phyloP scores from a whole-genome alignment of 2,113 vertebrate genomes.

The Argyrosomus japonicus region DNA sequence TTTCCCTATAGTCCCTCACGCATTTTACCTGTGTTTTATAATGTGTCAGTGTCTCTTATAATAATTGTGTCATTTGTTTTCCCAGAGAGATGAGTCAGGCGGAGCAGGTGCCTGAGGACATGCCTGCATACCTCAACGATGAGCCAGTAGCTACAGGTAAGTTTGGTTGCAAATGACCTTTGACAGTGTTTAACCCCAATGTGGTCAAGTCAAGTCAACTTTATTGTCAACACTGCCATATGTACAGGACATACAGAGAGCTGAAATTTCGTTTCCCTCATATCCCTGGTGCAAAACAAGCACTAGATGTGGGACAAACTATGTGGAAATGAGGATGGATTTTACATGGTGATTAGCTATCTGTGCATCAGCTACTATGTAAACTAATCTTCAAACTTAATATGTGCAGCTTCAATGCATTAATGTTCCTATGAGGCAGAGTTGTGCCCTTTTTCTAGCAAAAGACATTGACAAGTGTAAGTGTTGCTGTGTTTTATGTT shows the following conservation, averaged over 20 bases:
- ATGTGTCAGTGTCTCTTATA: not conserved
- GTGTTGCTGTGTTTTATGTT: too few species aligned
- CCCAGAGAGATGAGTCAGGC: slow-evolving; percentile 90
- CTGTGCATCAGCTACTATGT: too few species aligned
- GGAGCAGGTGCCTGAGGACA: slow-evolving; percentile 88
- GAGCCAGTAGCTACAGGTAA: slow-evolving; percentile 89
- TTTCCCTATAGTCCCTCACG: not conserved
- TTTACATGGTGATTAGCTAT: too few species aligned
- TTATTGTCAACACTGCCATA: too few species aligned
- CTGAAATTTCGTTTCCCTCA: too few species aligned
- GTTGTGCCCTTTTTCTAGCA: too few species aligned
- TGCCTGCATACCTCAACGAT: slow-evolving; percentile 88
- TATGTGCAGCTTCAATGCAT: too few species aligned
- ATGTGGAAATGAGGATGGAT: not conserved
- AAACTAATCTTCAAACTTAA: too few species aligned
- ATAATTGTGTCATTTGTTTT: slow-evolving; percentile 36
- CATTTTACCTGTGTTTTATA: not conserved
- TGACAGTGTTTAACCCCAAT: not conserved
- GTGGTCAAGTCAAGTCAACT: not conserved
- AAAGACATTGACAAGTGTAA: too few species aligned
- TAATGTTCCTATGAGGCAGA: too few species aligned
- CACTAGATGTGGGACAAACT: not conserved
- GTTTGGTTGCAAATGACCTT: not conserved
- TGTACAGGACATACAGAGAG: too few species aligned
- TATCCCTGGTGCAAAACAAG: too few species aligned